phyloP scores from a whole-genome alignment of 1,140 invertebrate genomes.

The Eumaeus atala region DNA sequence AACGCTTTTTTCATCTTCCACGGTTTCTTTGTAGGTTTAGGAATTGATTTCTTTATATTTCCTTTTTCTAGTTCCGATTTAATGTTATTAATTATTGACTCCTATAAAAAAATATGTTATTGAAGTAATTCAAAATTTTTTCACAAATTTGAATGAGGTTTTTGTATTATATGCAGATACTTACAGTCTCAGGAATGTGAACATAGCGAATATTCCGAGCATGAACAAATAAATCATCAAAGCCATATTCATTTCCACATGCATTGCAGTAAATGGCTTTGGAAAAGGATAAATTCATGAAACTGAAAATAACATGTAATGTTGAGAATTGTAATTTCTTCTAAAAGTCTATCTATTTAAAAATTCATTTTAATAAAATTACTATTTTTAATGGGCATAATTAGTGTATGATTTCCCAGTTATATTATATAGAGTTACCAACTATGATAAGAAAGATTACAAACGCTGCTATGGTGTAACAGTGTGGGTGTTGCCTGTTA shows the following conservation, averaged over 20 bases:
- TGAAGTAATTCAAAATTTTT: not conserved
- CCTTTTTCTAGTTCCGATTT: slow-evolving; percentile 39
- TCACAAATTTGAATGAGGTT: not conserved
- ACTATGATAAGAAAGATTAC: too few species aligned
- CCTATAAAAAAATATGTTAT: slow-evolving; percentile 30
- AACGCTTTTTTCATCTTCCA: slow-evolving; percentile 57
- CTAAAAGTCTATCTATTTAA: too few species aligned
- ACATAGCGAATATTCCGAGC: slow-evolving; percentile 79
- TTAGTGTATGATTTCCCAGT: too few species aligned
- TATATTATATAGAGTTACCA: too few species aligned
- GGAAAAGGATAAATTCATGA: slow-evolving; percentile 80
- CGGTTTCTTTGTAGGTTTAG: slow-evolving; percentile 39
- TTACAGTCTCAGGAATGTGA: slow-evolving; percentile 79
- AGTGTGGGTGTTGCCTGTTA: too few species aligned
- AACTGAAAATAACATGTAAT: slow-evolving; percentile 64
- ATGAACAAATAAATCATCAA: slow-evolving; percentile 77
- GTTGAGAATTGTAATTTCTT: not conserved
- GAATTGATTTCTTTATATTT: slow-evolving; percentile 23
- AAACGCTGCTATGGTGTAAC: too few species aligned
- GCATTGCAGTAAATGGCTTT: slow-evolving; percentile 77
- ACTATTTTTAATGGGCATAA: too few species aligned
- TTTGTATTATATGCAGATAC: slow-evolving; percentile 36
- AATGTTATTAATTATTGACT: slow-evolving; percentile 45
- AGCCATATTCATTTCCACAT: slow-evolving; percentile 67
- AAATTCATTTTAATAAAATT: too few species aligned